Evolutionary conservation across 2,888 invertebrate genomes (phyloP).

Genomic region (Muschampia plurimacula): DNA sequence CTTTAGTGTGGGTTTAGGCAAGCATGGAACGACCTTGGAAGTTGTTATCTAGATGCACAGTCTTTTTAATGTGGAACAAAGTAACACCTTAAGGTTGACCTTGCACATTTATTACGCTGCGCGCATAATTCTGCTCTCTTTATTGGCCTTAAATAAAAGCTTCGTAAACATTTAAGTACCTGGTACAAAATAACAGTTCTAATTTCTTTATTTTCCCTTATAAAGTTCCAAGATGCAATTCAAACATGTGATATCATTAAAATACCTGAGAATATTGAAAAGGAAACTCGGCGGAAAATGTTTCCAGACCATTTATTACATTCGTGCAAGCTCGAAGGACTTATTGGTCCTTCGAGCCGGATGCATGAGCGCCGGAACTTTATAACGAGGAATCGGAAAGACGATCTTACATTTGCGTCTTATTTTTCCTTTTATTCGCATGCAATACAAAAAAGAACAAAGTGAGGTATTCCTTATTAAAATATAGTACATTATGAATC

Average conservation of each 20-base stretch:
- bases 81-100: conserved; percentile 47
- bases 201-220: not conserved
- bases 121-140: conserved; percentile 29
- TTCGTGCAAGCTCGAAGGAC: conserved; percentile 57
- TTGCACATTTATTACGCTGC: conserved; percentile 43
- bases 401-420: conserved; percentile 16
- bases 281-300: conserved; percentile 18
- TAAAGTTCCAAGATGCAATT: not conserved
- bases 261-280: conserved; percentile 18
- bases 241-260: conserved; percentile 3
- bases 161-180: not conserved
- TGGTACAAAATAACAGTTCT: not conserved
- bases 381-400: conserved; percentile 68
- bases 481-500: not conserved
- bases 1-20: conserved; percentile 57
- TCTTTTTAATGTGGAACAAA: conserved; percentile 48
- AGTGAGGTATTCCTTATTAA: conserved; percentile 16
- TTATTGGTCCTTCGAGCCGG: conserved; percentile 70
- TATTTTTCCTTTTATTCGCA: conserved; percentile 21
- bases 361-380: conserved; percentile 66
- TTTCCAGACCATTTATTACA: conserved; percentile 65
- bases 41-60: conserved; percentile 74
- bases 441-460: conserved; percentile 17
- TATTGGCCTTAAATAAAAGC: conserved; percentile 12
- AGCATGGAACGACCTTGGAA: conserved; percentile 73